Evolutionary conservation across 2,797 vertebrate genomes (phyloP).

Genomic region (Ptychobarbus kaznakovi): DNA sequence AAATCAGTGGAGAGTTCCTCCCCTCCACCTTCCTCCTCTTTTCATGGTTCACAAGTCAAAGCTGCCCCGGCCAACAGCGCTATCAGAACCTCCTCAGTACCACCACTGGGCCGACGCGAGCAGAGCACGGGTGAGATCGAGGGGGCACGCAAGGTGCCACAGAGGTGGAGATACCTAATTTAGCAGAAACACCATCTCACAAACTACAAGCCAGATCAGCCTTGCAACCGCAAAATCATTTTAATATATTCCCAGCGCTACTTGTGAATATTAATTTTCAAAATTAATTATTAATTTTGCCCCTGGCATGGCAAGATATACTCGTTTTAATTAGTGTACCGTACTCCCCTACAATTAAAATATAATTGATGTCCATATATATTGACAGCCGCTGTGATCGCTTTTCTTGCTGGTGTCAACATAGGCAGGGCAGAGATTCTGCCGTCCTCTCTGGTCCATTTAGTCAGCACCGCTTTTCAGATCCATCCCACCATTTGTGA

Average conservation of each 20-base stretch:
- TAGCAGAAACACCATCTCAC: conserved; percentile 75
- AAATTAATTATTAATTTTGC: conserved; percentile 99
- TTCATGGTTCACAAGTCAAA: conserved; percentile 60
- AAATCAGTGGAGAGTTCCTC: conserved; percentile 37
- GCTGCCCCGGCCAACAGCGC: conserved; percentile 55
- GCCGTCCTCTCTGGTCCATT: conserved; percentile 25
- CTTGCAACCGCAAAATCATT: conserved; percentile 93
- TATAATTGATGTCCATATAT: conserved; percentile 98
- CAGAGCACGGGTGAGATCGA: conserved; percentile 45
- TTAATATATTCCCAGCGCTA: conserved; percentile 99
- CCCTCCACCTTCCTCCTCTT: conserved; percentile 49
- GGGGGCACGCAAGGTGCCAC: conserved; percentile 56
- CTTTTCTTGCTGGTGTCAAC: conserved; percentile 95
- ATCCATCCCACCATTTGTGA: conserved; percentile 1
- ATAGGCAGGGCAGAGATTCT: conserved; percentile 71
- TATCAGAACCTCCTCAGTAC: conserved; percentile 53
- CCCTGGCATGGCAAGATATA: conserved; percentile 99
- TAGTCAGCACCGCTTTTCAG: not conserved
- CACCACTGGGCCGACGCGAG: conserved; percentile 55
- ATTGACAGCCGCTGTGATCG: conserved; percentile 91
- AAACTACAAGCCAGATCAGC: conserved; percentile 84
- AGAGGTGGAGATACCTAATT: conserved; percentile 74
- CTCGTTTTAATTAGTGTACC: conserved; percentile 99
- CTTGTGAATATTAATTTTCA: conserved; percentile 99
- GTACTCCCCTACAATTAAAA: conserved; percentile 99